Percentiles rank a stretch among this genome's conserved stretches.
Evolutionary conservation across 2,113 vertebrate species (phyloP).

Genomic region (Raja brachyura): DNA sequence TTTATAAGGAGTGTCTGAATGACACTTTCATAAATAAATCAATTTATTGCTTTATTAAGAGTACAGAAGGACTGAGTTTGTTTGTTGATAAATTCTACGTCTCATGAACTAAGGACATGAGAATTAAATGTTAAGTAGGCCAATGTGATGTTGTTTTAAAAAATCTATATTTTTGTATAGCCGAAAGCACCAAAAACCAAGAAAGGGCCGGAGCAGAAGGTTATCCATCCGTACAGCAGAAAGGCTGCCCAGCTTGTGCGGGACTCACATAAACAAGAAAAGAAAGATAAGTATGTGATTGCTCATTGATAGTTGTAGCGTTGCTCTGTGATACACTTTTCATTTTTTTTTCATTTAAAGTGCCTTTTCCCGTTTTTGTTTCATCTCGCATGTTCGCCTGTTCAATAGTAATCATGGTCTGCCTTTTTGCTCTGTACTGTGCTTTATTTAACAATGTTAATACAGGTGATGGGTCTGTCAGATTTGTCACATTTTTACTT

Average conservation of each 20-base stretch:
- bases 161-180: slow-evolving; percentile 55
- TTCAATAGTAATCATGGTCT: background rate
- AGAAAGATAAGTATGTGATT: slow-evolving; percentile 55
- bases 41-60: background rate
- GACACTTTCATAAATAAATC: background rate
- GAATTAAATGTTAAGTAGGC: background rate
- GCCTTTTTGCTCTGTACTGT: background rate
- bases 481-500: background rate
- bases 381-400: background rate
- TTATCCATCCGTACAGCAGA: slow-evolving; percentile 84
- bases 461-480: background rate
- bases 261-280: slow-evolving; percentile 70
- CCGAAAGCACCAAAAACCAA: slow-evolving; percentile 73
- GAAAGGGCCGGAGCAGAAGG: slow-evolving; percentile 67
- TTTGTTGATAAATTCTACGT: background rate
- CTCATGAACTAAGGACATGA: background rate
- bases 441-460: background rate
- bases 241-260: slow-evolving; percentile 81
- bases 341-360: no score
- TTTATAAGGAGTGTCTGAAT: background rate
- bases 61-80: background rate
- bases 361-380: background rate
- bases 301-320: background rate
- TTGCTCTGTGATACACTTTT: background rate
- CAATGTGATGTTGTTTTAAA: background rate